These are phyloP conservation scores for Hirtodrosophila alboralis DNA, from an alignment of 2,888 invertebrate species.

Conservation along the genomic window DNA sequence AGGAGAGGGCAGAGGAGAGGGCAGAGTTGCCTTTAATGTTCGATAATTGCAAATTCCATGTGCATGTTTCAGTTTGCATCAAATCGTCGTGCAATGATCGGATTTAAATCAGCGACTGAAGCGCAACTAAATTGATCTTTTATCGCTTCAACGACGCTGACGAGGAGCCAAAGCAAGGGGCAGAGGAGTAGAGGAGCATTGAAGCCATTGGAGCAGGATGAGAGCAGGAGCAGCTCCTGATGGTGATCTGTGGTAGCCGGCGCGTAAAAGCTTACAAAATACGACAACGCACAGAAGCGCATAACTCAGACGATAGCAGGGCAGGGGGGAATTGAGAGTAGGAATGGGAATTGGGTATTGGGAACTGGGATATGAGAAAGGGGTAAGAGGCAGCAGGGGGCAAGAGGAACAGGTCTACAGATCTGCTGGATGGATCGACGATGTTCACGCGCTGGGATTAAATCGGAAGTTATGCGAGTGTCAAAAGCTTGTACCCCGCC, in stretches of 20 bases:
- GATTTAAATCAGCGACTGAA: slow-evolving; percentile 83
- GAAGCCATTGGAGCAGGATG: neutral
- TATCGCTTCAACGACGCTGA: slow-evolving; percentile 77
- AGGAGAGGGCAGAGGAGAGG: neutral
- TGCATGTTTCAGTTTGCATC: slow-evolving; percentile 81
- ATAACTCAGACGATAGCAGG: slow-evolving; percentile 58
- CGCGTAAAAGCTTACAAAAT: slow-evolving; percentile 78
- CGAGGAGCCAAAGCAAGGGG: neutral
- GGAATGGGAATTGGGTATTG: slow-evolving; percentile 5
- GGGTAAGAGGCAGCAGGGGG: neutral
- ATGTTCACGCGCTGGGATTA: slow-evolving; percentile 74
- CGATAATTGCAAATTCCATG: slow-evolving; percentile 83
- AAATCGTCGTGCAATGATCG: slow-evolving; percentile 80
- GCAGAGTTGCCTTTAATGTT: slow-evolving; percentile 75
- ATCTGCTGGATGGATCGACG: slow-evolving; percentile 50
- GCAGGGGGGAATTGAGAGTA: neutral
- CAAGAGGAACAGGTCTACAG: slow-evolving; percentile 13
- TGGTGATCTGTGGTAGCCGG: slow-evolving; percentile 65
- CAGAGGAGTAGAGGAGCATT: neutral
- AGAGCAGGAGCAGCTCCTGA: slow-evolving; percentile 7
- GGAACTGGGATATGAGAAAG: neutral
- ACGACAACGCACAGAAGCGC: slow-evolving; percentile 76
- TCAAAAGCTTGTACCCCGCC: slow-evolving; percentile 56
- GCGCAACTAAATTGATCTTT: slow-evolving; percentile 83
- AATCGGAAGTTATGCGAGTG: slow-evolving; percentile 80